Evolutionary conservation across 2,797 vertebrate genomes (phyloP).

Genomic region (Triplophysa yarkandensis): DNA sequence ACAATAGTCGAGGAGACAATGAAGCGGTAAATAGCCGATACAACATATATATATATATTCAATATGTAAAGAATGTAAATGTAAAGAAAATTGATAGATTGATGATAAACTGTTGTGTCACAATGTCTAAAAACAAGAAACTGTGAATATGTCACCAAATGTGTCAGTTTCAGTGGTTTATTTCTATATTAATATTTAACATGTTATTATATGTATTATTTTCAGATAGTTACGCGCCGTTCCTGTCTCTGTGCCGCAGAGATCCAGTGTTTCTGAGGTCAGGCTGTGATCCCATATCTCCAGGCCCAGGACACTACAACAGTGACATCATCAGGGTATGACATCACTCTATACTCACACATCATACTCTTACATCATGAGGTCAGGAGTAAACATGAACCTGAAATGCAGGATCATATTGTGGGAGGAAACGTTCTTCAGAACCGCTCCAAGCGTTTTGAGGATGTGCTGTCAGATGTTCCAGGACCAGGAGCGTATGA

Average conservation of each 20-base stretch:
- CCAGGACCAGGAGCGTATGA: conserved; percentile 74
- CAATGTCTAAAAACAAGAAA: too few relatives aligned
- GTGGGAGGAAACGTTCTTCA: conserved; percentile 71
- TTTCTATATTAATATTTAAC: too few relatives aligned
- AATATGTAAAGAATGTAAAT: too few relatives aligned
- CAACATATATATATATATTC: too few relatives aligned
- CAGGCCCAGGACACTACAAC: conserved; percentile 74
- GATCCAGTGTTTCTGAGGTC: conserved; percentile 50
- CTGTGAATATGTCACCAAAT: too few relatives aligned
- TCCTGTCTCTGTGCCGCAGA: conserved; percentile 68
- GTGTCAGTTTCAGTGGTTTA: too few relatives aligned
- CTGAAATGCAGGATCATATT: conserved; percentile 62
- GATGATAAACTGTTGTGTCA: too few relatives aligned
- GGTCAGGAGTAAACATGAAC: neutral
- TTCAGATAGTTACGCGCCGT: conserved; percentile 72
- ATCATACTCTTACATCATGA: neutral
- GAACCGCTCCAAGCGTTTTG: conserved; percentile 72
- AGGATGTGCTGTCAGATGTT: conserved; percentile 59
- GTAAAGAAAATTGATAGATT: too few relatives aligned
- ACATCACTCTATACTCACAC: conserved; percentile 47
- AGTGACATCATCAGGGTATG: conserved; percentile 39
- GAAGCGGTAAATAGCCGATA: too few relatives aligned
- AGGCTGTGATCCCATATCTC: conserved; percentile 38
- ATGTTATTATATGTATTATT: too few relatives aligned
- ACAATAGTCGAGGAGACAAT: too few relatives aligned